phyloP scores from a whole-genome alignment of 92 coral and sea anemone genomes.

The Phenganax marumi region DNA sequence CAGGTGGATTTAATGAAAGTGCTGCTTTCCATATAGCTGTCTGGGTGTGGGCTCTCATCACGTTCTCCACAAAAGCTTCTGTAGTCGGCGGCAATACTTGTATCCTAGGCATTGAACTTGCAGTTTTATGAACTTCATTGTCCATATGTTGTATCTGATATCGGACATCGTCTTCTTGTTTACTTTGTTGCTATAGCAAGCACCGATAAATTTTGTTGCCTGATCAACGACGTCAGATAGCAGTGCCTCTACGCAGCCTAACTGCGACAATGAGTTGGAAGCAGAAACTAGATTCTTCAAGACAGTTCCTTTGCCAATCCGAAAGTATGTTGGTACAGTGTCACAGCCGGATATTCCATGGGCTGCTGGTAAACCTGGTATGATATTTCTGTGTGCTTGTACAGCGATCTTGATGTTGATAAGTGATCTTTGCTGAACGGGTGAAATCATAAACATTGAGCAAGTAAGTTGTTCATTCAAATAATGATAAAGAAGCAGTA shows the following conservation, averaged over 20 bases:
- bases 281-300: conserved; percentile 57
- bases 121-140: conserved; percentile 57
- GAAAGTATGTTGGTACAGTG: conserved; percentile 66
- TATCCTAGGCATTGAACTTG: conserved; percentile 54
- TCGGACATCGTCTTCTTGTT: conserved; percentile 54
- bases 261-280: conserved; percentile 55
- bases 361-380: conserved; percentile 61
- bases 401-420: conserved; percentile 65
- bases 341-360: conserved; percentile 72
- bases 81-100: conserved; percentile 60
- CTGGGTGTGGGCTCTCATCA: conserved; percentile 64
- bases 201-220: conserved; percentile 58
- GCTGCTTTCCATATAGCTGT: conserved; percentile 65
- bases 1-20: conserved; percentile 54
- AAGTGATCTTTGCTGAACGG: conserved; percentile 59
- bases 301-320: conserved; percentile 68
- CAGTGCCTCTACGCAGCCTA: conserved; percentile 52
- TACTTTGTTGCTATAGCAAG: conserved; percentile 51
- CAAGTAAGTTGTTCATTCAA: conserved; percentile 53
- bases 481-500: conserved; percentile 64
- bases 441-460: conserved; percentile 63
- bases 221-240: conserved; percentile 54
- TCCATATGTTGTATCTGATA: conserved; percentile 59
- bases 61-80: conserved; percentile 64
- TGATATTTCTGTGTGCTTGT: conserved; percentile 49